Base-by-base conservation (phyloP, 2,888 invertebrate species). In the Argyra leucocephala region DNA sequence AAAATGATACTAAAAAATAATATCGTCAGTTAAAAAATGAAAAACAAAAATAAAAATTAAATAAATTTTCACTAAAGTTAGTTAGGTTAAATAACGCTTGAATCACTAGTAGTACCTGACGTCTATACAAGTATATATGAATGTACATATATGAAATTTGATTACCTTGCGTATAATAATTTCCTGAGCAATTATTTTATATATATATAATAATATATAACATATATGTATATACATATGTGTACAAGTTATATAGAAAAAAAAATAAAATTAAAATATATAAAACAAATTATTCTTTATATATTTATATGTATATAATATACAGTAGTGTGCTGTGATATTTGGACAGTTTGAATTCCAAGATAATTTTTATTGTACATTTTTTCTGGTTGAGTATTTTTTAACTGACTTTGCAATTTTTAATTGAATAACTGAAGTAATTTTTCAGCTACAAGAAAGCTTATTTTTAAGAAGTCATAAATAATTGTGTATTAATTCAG, bases 121-220 rank as follows among this genome's bases (percentile, higher is more conserved):
- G 48, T 48, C 48, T 48, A 48, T 18, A n/a, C 3, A 48, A 18
- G 6, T 48, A 48, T 48, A 48, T 48, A 48, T 31, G 9, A 18
- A 48, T 48, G 18, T 48, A 48, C 18, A 48, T 48, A 48, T 48
- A 48, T n/a, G n/a, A 48, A 48, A 48, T 48, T 48, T 48, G 48
- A 48, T 48, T 48, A 48, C 48, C 48, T 48, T 48, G 48, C 48
- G 48, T 48, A 48, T 48, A 48, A 48, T 48, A 48, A 48, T 48
- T 48, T 48, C 48, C 48, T 48, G 15, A 48, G 48, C 48, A 48
- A 48, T 48, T 48, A 48, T 48, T 48, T 48, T 3, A n/a, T 48
- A 48, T 48, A 3, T 48, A 48, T 48, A 48, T 48, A 3, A 48
- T n/a, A 4, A 31, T 31, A 31, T 6, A 31, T 31, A 10, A 31